Conservation (phyloP, 2,797 vertebrate species). For the Sebastes elongatus region DNA sequence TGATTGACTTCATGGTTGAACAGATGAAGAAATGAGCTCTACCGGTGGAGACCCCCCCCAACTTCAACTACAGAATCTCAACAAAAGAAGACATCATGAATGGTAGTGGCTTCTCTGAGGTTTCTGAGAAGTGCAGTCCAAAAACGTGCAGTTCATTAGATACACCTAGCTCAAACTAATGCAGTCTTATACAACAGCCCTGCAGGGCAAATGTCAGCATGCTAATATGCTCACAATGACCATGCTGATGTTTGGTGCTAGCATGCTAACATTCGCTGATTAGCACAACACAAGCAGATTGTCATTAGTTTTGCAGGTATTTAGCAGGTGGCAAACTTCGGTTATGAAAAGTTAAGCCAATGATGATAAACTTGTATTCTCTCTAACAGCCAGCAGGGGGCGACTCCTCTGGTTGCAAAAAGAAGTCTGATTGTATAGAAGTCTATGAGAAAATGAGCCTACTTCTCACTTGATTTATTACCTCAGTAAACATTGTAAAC, state of each 20-base stretch:
- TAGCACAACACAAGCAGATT: neutral
- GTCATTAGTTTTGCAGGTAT: neutral
- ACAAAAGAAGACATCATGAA: neutral
- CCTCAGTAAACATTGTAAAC: too few species aligned
- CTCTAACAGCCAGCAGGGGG: too few species aligned
- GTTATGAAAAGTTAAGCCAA: too few species aligned
- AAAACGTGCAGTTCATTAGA: neutral
- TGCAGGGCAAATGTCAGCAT: neutral
- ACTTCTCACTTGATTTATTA: too few species aligned
- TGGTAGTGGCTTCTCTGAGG: neutral
- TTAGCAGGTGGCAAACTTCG: too few species aligned
- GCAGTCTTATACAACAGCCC: neutral
- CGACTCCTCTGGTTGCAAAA: too few species aligned
- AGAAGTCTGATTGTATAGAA: too few species aligned
- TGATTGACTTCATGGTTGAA: constrained; percentile 10
- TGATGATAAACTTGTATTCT: too few species aligned
- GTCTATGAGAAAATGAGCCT: too few species aligned
- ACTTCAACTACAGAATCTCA: constrained; percentile 1
- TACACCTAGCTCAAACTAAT: neutral
- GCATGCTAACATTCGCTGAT: neutral
- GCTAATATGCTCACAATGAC: neutral
- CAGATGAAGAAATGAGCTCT: constrained; percentile 23
- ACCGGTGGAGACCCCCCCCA: neutral
- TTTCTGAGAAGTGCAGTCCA: neutral
- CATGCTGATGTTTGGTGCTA: neutral